Evolutionary conservation across 2,113 vertebrate species (phyloP), one percentile per base, ranked within the genome.

Genomic region (Xiphorhynchus elegans): DNA sequence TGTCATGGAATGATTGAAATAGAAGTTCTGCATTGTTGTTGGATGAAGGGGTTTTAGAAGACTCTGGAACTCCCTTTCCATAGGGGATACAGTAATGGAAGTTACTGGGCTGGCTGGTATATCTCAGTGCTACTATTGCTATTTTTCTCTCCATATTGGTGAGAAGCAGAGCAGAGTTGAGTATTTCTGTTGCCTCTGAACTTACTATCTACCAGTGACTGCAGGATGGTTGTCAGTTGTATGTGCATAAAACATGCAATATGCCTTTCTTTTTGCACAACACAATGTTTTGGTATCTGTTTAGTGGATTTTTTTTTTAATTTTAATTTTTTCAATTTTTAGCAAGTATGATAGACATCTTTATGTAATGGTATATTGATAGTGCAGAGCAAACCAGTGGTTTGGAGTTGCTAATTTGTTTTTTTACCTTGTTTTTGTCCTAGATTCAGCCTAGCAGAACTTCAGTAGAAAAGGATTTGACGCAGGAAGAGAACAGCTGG

Each of bases 361-460:
- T 74, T 62, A 6, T 67, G 0, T 70, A 58, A 44, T 37, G 11
- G 3, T 52, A 11, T 77, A 29, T n/a, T 69, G 70, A 28, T 64
- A 67, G 42, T 39, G 18, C 24, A 79, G 63, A 90, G 46, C 50
- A 58, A 29, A 33, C 39, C 8, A 11, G 12, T 29, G 17, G 23
- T 86, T 85, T 56, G 75, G n/a, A 80, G 58, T 19, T 68, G 19
- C 72, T 93, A 33, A 87, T 58, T 49, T 82, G 8, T 2, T 56
- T 52, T 52, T 68, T 63, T 70, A 70, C 76, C 21, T 76, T 82
- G 17, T 83, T 28, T 96, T 31, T 96, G 75, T 95, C 94, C 47
- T 74, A 98, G 97, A 89, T 98, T 87, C 96, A 91, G 46, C 86
- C 79, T n/a, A 90, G 88, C 66, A 87, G 46, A 72, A 90, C 19